Percentiles rank a stretch among this genome's conserved stretches.
Conservation (phyloP, 2,113 vertebrate genomes). For the Theropithecus gelada region DNA sequence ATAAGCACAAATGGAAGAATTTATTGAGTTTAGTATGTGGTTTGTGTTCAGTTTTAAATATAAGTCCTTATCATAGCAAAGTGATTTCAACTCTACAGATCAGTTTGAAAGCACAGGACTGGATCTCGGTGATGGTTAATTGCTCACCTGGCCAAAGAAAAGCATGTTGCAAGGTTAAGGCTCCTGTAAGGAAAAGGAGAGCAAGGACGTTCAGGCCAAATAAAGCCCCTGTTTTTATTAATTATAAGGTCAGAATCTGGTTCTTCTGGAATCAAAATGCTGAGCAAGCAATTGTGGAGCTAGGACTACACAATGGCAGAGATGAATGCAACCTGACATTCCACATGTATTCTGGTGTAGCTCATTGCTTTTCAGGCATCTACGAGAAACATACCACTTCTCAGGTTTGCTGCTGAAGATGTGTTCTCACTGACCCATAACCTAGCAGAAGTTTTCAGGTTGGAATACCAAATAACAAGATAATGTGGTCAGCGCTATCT, state of each 20-base stretch:
- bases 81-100: neutral
- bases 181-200: neutral
- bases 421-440: neutral
- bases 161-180: neutral
- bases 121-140: neutral
- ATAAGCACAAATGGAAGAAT: neutral
- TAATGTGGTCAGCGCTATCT: neutral
- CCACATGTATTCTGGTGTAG: accelerated
- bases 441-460: neutral
- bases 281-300: neutral
- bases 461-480: neutral
- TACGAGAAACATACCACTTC: too few species aligned
- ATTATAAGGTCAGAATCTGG: neutral
- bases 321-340: neutral
- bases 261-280: neutral
- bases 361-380: neutral
- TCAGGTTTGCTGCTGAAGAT: neutral
- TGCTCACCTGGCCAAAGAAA: neutral
- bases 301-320: neutral
- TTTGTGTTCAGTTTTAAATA: neutral
- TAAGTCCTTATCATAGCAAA: neutral
- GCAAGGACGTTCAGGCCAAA: neutral
- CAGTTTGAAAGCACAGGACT: neutral
- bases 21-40: neutral
- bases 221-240: neutral